Evolutionary conservation across 2,113 vertebrate species (phyloP), one percentile per base, ranked within the genome.

Genomic region (Poeciliopsis retropinna): DNA sequence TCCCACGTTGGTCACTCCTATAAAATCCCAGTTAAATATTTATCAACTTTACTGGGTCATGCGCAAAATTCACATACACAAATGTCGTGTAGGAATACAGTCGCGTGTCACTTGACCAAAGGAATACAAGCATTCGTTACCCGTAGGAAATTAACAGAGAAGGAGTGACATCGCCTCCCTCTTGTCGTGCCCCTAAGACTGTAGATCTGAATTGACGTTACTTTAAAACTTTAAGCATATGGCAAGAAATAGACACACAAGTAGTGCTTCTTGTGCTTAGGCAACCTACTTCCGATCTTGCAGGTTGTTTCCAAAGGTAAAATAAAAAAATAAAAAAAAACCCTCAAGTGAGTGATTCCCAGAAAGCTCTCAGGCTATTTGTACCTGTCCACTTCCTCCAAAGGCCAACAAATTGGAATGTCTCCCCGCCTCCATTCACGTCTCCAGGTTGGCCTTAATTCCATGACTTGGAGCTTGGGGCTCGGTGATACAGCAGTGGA

Each of bases 371-470:
- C 0, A 25, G 75, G 62, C 74, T 79, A 90, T 94, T 92, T 93
- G 89, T 93, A 91, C 88, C 87, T 89, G 91, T 93, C 90, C 71
- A 67, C 65, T 87, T 90, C 86, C 78, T 69, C 67, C 75, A 83
- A 89, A 81, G 85, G 80, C 71, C 79, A 86, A 92, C 89, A 90
- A 92, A 94, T 88, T 86, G 88, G 78, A 90, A 79, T 60, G 72
- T 77, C 88, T 85, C 81, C 47, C 37, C 30, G 4, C 75, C 84
- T 87, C 87, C 86, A 80, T 85, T 68, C 82, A 79, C 74, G 84
- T 91, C 92, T 90, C 88, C 88, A 86, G 85, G 89, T 89, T 92
- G 94, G 85, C 82, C 89, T 93, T 84, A 68, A 95, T 89, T 95
- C 94, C 94, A 89, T 81, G 85, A 73, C 83, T 82, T 88, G 91